phyloP scores from a whole-genome alignment of 2,888 invertebrate genomes.

The Oscheius onirici region DNA sequence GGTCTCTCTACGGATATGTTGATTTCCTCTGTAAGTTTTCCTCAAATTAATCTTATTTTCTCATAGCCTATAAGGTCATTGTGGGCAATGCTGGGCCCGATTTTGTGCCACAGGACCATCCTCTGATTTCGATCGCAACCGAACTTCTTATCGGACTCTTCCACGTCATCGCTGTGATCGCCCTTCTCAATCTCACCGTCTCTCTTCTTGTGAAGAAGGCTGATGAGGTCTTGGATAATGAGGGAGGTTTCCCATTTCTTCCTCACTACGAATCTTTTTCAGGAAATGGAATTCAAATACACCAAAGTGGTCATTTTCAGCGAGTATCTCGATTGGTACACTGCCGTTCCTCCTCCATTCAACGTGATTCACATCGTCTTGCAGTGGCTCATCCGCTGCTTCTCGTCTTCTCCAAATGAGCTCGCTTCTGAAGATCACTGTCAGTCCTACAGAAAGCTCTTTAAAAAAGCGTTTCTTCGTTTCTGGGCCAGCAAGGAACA shows the following conservation, averaged over 20 bases:
- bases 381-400: slow-evolving; percentile 21
- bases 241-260: too few species aligned
- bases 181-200: slow-evolving; percentile 65
- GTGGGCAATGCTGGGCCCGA: slow-evolving; percentile 56
- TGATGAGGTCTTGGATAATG: slow-evolving; percentile 54
- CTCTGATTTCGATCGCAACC: slow-evolving; percentile 35
- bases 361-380: slow-evolving; percentile 46
- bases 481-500: slow-evolving; percentile 25
- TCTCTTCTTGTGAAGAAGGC: slow-evolving; percentile 62
- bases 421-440: too few species aligned
- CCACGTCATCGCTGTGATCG: slow-evolving; percentile 59
- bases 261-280: too few species aligned
- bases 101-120: slow-evolving; percentile 33
- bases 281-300: slow-evolving; percentile 67
- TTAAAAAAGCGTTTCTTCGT: not conserved
- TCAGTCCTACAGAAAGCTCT: too few species aligned
- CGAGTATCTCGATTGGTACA: slow-evolving; percentile 55
- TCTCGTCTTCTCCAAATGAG: not conserved
- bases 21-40: slow-evolving; percentile 32
- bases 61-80: slow-evolving; percentile 21
- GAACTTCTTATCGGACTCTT: slow-evolving; percentile 53
- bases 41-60: too few species aligned
- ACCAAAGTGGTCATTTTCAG: slow-evolving; percentile 57
- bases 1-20: slow-evolving; percentile 65
- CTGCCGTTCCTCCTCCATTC: slow-evolving; percentile 61